Base-by-base conservation (phyloP, 2,113 vertebrate genomes). In the Microcebus griseorufus region DNA sequence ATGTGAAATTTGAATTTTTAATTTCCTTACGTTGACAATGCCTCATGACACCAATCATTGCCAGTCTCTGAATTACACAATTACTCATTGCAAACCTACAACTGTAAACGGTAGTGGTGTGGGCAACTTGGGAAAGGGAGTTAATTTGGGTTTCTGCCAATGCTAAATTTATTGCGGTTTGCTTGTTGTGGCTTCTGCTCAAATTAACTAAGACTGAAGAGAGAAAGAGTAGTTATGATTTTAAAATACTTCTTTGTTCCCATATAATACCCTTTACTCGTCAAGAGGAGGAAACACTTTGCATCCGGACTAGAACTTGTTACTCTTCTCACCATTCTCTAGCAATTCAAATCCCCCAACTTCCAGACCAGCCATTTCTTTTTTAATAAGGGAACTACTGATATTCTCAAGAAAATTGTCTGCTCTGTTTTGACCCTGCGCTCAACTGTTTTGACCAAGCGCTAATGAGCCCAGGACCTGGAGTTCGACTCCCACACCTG, bases 381-480 rank as follows among this genome's bases (percentile, higher is more conserved):
- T 75, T 75, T 93, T 90, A 94, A 90, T 92, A 95, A 94, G 70
- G 53, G 67, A 92, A 34, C 51, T 10, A 32, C 17, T 60, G 45
- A 51, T 87, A 48, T 67, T 93, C 94, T 51, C 82, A 67, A 65
- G 22, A 20, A 29, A 13, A 75, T 14, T 58, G 88, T 64, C 87
- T 72, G 29, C 73, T 55, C 51, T 72, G 39, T 6, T 64, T 64
- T 64, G 62, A 64, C 23, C 11, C 10, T 1, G 25, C 5, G 23
- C 88, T 69, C 27, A 6, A 11, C 6, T 69, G 45, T 83, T 75
- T 83, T 20, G 70, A 64, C 58, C 39, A 58, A 70, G 76, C 64
- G 58, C 23, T 94, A 84, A 93, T 92, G 92, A 98, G 87, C 87
- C 64, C 83, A 45, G 84, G n/a, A 83, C 72, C 70, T 55, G 39